Conservation (phyloP, 2,113 vertebrate genomes). For the Rhinopithecus roxellana region DNA sequence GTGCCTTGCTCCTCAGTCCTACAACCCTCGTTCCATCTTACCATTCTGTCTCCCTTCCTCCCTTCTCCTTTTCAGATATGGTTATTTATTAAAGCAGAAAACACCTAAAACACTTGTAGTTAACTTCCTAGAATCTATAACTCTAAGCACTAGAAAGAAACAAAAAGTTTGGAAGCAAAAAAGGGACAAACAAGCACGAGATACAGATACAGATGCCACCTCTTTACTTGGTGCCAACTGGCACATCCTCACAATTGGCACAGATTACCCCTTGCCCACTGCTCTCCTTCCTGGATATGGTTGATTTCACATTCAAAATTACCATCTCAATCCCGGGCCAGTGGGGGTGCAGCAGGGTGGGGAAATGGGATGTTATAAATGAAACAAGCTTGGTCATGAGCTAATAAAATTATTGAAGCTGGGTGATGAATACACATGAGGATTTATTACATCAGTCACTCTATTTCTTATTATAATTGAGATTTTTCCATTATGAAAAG, state of each 20-base stretch:
- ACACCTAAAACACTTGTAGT: neutral
- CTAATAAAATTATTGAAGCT: neutral
- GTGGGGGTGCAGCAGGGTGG: neutral
- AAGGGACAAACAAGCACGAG: conserved; percentile 15
- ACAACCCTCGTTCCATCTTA: neutral
- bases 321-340: neutral
- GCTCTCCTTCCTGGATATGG: neutral
- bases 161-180: neutral
- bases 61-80: neutral
- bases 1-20: neutral
- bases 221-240: neutral
- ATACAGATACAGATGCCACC: neutral
- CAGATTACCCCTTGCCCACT: neutral
- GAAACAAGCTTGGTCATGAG: neutral
- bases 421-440: neutral
- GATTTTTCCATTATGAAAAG: conserved; percentile 1
- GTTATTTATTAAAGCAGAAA: neutral
- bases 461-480: neutral
- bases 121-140: neutral
- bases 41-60: neutral
- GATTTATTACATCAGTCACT: neutral
- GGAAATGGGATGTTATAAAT: neutral
- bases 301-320: neutral
- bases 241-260: neutral
- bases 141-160: neutral